These are phyloP conservation scores for Coecobrya sp. DNA, from an alignment of 2,888 invertebrate species.

Conservation along the genomic window DNA sequence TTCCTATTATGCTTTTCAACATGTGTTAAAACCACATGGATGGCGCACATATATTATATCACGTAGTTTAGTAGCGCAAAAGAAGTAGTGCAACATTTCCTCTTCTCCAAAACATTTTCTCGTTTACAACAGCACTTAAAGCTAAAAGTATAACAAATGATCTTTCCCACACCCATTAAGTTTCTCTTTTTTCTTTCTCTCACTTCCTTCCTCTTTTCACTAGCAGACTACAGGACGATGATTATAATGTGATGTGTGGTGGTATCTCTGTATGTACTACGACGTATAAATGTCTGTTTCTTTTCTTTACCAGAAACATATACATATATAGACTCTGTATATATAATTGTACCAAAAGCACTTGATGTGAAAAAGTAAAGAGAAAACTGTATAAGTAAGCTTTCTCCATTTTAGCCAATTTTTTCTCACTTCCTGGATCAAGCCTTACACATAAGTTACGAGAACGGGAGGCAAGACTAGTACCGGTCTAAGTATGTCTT, in stretches of 20 bases:
- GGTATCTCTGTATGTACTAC: background rate
- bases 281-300: background rate
- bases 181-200: constrained; percentile 63
- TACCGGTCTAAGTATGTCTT: constrained; percentile 85
- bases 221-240: constrained; percentile 29
- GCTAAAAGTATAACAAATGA: constrained; percentile 80
- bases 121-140: constrained; percentile 72
- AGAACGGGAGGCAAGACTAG: constrained; percentile 56
- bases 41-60: background rate
- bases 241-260: constrained; percentile 45
- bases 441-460: constrained; percentile 76
- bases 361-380: constrained; percentile 35
- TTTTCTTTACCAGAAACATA: too few relatives aligned
- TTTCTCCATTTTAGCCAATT: constrained; percentile 65
- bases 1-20: constrained; percentile 4
- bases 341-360: constrained; percentile 37
- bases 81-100: constrained; percentile 35
- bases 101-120: constrained; percentile 58
- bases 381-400: constrained; percentile 41
- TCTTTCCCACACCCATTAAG: constrained; percentile 80
- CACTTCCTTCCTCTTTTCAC: constrained; percentile 37
- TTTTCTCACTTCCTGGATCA: constrained; percentile 81
- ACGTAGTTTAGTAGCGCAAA: background rate
- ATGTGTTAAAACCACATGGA: constrained; percentile 47
- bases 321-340: background rate